Evolutionary conservation across 1,140 invertebrate species (phyloP), one percentile per base, ranked within the genome.

Genomic region (Pectinophora gossypiella): DNA sequence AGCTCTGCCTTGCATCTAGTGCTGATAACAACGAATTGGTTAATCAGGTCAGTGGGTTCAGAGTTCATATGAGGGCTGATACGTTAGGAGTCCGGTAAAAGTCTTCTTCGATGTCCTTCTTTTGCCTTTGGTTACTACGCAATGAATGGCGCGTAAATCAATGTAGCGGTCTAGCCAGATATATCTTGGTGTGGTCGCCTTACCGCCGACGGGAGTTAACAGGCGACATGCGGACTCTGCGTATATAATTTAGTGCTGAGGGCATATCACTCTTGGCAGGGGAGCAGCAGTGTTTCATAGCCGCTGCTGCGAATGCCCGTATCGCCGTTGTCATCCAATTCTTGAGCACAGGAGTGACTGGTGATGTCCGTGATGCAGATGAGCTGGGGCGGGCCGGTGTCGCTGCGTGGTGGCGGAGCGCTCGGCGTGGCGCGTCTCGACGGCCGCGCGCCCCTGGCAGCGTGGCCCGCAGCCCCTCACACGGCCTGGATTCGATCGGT

Each of bases 371-470:
- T 36, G 10, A 53, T 60, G 0, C 54, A 69, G 69, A 61, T 72
- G 19, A 69, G 48, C 44, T 67, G 63, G 0, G 69, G 69, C 1
- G 61, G 66, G 1, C 66, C 69, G 7, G 69, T 72, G 20, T n/a
- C 69, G 20, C n/a, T 50, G 3, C 18, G 49, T 27, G 48, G 48
- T 1, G 19, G 45, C 16, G 48, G 49, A 0, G 19, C 48, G 7
- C 10, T 54, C 10, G 64, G 51, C 0, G 56, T 69, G 6, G 54
- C 61, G 18, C 53, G 62, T 19, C 35, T 61, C 0, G 53, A 63
- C 48, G 38, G 46, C 21, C 19, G n/a, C 16, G 15, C 32, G 27
- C 53, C 42, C 23, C 45, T 52, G 6, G 18, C 43, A 2, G 47
- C 56, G n/a, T 56, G 46, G 35, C 52, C 61, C 1, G 38, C 60